These are phyloP conservation scores for Aricia artaxerxes DNA, from an alignment of 2,888 invertebrate genomes.

Conservation along the genomic window DNA sequence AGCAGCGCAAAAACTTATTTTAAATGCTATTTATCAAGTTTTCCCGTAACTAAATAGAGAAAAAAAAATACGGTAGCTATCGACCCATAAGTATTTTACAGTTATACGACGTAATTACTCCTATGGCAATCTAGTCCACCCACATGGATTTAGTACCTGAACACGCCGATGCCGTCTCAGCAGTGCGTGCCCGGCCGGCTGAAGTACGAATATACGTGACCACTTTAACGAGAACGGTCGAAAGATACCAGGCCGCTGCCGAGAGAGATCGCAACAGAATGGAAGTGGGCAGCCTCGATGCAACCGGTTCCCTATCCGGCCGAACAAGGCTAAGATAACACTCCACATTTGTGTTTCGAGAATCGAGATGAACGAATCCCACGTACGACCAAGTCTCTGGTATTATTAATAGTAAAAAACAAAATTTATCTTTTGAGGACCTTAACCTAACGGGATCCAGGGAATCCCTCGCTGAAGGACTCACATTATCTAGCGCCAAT, in stretches of 20 bases:
- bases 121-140: not conserved
- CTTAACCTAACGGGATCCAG: not conserved
- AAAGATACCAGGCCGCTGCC: not conserved
- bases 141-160: slow-evolving; percentile 4
- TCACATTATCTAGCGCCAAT: not conserved
- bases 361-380: slow-evolving; percentile 42
- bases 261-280: slow-evolving; percentile 37
- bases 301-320: slow-evolving; percentile 68
- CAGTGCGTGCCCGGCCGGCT: slow-evolving; percentile 18
- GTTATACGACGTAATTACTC: not conserved
- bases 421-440: not conserved
- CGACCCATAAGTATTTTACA: not conserved
- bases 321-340: slow-evolving; percentile 57
- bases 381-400: not conserved
- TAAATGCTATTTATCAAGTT: not conserved
- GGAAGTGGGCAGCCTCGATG: slow-evolving; percentile 55
- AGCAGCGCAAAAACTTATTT: too few species aligned
- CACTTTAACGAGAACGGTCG: slow-evolving; percentile 37
- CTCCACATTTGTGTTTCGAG: slow-evolving; percentile 51
- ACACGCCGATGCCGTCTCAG: not conserved
- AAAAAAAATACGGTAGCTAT: not conserved
- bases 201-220: slow-evolving; percentile 38
- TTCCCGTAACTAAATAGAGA: not conserved
- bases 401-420: not conserved
- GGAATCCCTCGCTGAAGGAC: not conserved